Percentiles rank a stretch among this genome's conserved stretches.
Evolutionary conservation across 2,888 invertebrate genomes (phyloP).

Genomic region (Romanomermis culicivorax): DNA sequence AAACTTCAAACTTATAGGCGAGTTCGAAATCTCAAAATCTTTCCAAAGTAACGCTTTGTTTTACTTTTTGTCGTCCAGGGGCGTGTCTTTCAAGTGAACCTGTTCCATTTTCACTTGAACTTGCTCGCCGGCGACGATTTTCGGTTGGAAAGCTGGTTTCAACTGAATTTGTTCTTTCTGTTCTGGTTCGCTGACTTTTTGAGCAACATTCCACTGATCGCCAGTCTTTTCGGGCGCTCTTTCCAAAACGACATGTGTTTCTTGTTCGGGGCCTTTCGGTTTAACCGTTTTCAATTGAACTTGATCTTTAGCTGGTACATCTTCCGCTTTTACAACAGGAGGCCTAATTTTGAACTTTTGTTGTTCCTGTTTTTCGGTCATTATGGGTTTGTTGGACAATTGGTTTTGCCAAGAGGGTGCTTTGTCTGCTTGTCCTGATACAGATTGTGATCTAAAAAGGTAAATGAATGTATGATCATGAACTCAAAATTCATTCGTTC

Average conservation of each 20-base stretch:
- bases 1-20: no score
- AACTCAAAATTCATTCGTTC: no score
- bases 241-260: slow-evolving; percentile 10
- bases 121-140: slow-evolving; percentile 6
- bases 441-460: no score
- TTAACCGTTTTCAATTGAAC: slow-evolving; percentile 8
- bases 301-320: slow-evolving; percentile 23
- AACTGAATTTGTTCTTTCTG: slow-evolving; percentile 23
- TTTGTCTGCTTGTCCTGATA: no score
- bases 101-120: slow-evolving; percentile 3
- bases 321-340: slow-evolving; percentile 21
- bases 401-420: no score
- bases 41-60: background rate
- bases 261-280: slow-evolving; percentile 8
- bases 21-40: no score
- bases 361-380: background rate
- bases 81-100: slow-evolving; percentile 7
- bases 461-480: no score
- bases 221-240: slow-evolving; percentile 12
- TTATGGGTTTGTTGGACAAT: background rate
- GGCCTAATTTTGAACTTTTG: slow-evolving; percentile 17
- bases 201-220: no score
- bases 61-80: slow-evolving; percentile 3
- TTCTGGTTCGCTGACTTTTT: slow-evolving; percentile 21
- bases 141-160: slow-evolving; percentile 21